A percentile compares a stretch with the other conserved stretches of the same genome.
These are phyloP conservation scores for Dascyllus trimaculatus DNA, from an alignment of 2,113 vertebrate species.

Conservation along the genomic window DNA sequence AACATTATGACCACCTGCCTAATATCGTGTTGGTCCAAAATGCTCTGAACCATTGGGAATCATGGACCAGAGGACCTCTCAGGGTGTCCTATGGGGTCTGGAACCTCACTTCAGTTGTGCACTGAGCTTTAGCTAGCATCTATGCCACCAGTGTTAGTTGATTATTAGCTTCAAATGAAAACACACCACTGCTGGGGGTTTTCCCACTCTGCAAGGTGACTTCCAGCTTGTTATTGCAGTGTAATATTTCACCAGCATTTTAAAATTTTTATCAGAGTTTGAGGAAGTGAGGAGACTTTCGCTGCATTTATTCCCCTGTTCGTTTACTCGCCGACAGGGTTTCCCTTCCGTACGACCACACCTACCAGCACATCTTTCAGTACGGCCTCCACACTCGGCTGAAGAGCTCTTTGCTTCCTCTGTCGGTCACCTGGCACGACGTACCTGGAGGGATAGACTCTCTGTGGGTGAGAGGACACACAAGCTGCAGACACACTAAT, in stretches of 20 bases:
- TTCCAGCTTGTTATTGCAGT: neutral
- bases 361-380: constrained; percentile 78
- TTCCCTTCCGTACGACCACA: constrained; percentile 82
- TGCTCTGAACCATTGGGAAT: no score
- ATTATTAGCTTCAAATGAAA: constrained; percentile 26
- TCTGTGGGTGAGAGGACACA: constrained; percentile 73
- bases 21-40: no score
- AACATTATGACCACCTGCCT: no score
- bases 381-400: constrained; percentile 81
- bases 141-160: neutral
- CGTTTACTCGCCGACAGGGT: constrained; percentile 64
- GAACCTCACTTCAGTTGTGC: no score
- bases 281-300: neutral
- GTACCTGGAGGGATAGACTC: constrained; percentile 65
- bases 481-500: neutral
- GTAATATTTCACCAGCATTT: constrained; percentile 1
- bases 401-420: constrained; percentile 75
- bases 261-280: neutral
- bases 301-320: neutral
- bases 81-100: no score
- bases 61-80: no score
- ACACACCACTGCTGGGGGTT: neutral
- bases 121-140: no score
- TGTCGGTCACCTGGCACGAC: constrained; percentile 79
- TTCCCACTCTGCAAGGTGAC: neutral